phyloP scores from a whole-genome alignment of 2,888 invertebrate genomes.

The Ischnura elegans region DNA sequence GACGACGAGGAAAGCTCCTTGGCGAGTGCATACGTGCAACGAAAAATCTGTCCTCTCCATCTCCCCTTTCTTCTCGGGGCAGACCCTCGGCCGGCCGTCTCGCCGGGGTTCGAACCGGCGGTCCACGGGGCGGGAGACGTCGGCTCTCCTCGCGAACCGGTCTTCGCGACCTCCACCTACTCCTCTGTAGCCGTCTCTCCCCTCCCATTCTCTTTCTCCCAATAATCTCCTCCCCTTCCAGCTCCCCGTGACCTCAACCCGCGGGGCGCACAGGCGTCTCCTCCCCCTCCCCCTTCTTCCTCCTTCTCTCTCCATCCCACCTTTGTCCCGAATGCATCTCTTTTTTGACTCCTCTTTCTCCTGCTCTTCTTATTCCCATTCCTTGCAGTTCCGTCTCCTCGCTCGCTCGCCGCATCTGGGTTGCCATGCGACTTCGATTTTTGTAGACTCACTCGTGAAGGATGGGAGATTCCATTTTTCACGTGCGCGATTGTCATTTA shows the following conservation, averaged over 20 bases:
- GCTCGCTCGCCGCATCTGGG: neutral
- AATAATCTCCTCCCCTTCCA: neutral
- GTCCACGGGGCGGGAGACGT: conserved; percentile 9
- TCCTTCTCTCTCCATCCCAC: neutral
- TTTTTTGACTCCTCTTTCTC: neutral
- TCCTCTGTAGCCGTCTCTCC: neutral
- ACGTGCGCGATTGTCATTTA: too few species aligned
- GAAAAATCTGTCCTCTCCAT: neutral
- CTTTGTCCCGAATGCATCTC: neutral
- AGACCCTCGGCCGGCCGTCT: neutral
- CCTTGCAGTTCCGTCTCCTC: neutral
- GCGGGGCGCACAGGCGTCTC: neutral
- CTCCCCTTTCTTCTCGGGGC: neutral
- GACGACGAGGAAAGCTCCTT: neutral
- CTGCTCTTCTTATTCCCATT: neutral
- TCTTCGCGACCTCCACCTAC: conserved; percentile 16
- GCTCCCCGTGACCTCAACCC: neutral
- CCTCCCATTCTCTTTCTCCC: neutral
- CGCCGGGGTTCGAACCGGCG: conserved; percentile 23
- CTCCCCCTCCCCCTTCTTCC: neutral
- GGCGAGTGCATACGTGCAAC: neutral
- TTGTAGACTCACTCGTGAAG: neutral
- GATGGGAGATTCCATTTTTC: too few species aligned
- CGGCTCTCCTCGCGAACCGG: conserved; percentile 31
- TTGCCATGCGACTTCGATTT: neutral